Evolutionary conservation across 2,113 vertebrate species (phyloP), one percentile per base, ranked within the genome.

Genomic region (Sander vitreus): DNA sequence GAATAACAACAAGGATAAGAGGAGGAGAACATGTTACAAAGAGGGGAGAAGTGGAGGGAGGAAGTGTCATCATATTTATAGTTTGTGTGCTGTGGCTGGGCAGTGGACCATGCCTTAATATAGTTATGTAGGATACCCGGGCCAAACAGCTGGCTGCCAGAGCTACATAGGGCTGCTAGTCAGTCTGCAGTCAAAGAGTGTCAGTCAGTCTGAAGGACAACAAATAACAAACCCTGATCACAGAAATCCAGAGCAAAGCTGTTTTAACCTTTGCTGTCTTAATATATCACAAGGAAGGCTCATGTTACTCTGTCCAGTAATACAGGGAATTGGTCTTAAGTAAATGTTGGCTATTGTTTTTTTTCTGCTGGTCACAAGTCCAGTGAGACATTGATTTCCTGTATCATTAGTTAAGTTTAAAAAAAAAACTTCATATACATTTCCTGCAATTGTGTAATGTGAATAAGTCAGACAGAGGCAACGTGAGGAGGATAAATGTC

Each of bases 101-200:
- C 85, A 90, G 76, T 58, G 76, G 88, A 85, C 83, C 81, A 83
- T 91, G 93, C 81, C 85, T 92, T 94, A 92, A 95, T 93, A 94
- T 92, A 94, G 91, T 95, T 95, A 95, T 88, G 90, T 81, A 96
- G 94, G 85, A 90, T 76, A 39, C 73, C 67, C 13, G 5, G 76
- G 80, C 68, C 83, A 84, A 92, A 94, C 86, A 92, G 91, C 91
- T 93, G 91, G 86, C 58, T 77, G 84, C 51, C 73, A 72, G 59
- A 78, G 67, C 45, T 53, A 53, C 12, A 9, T 19, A 21, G 45
- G 36, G 60, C 67, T 72, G 81, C 54, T 78, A 65, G 48, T 86
- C 81, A 78, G 54, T 76, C 48, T 51, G 59, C 62, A 69, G 76
- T 63, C 62, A 60, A 16, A 76, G 10, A 3, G 45, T 55, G 75